Evolutionary conservation across 2,113 vertebrate genomes (phyloP).

Genomic region (Zingel zingel): DNA sequence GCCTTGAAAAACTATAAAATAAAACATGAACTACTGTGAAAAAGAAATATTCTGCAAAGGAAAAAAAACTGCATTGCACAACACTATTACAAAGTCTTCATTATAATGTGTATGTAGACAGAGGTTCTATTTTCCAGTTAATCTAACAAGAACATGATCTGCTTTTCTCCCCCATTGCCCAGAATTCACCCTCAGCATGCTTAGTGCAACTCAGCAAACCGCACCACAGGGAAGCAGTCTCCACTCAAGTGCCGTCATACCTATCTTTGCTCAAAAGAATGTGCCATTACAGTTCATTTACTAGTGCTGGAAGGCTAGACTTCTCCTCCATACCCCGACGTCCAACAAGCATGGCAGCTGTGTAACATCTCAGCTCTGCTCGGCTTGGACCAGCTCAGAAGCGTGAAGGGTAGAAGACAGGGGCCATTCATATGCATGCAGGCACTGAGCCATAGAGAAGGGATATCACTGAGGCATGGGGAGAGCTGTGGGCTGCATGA

Average conservation of each 20-base stretch:
- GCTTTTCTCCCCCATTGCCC: background rate
- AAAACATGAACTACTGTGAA: background rate
- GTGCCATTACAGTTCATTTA: constrained; percentile 60
- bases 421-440: constrained; percentile 78
- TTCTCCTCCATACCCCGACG: constrained; percentile 19
- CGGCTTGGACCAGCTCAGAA: constrained; percentile 61
- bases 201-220: constrained; percentile 44
- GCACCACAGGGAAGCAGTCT: constrained; percentile 42
- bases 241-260: constrained; percentile 49
- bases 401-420: constrained; percentile 77
- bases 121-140: constrained; percentile 43
- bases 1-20: background rate
- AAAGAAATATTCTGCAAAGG: background rate
- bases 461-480: constrained; percentile 73
- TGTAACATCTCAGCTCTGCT: constrained; percentile 63
- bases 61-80: background rate
- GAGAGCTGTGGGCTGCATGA: constrained; percentile 73
- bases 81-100: background rate
- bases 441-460: constrained; percentile 70
- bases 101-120: background rate
- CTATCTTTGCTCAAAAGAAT: constrained; percentile 59
- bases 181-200: constrained; percentile 46
- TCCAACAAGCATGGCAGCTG: constrained; percentile 52
- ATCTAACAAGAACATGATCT: constrained; percentile 27
- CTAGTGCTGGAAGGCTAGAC: constrained; percentile 23